Conservation (phyloP, 92 coral and sea anemone genomes). For the Anthopleura xanthogrammica region DNA sequence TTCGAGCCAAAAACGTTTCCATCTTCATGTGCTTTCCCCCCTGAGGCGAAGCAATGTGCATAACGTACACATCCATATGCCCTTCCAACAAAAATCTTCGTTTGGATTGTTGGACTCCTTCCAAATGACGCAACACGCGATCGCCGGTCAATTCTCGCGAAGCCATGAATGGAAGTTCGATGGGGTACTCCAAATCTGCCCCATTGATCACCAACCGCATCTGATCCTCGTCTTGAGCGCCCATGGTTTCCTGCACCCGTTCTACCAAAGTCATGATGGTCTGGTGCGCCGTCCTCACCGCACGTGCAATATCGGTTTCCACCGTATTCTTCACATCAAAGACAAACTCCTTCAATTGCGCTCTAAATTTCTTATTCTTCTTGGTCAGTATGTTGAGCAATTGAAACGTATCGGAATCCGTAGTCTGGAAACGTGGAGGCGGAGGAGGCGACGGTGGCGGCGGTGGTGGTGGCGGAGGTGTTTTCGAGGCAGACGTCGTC, state of each 20-base stretch:
- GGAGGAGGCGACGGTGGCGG: background rate
- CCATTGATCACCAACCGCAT: constrained; percentile 6
- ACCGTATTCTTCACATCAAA: background rate
- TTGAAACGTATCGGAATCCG: background rate
- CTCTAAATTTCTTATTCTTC: background rate
- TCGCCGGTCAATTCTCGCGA: background rate
- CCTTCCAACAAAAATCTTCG: constrained; percentile 9
- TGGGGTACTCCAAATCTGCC: constrained; percentile 4
- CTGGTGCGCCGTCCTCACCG: background rate
- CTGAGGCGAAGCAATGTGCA: background rate
- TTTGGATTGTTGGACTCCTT: constrained; percentile 3
- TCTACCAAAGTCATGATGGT: background rate
- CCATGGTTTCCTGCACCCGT: background rate
- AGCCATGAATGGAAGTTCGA: constrained; percentile 5
- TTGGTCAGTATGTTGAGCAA: background rate
- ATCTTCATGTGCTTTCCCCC: background rate
- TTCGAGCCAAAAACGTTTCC: background rate
- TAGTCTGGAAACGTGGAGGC: background rate
- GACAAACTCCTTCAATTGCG: background rate
- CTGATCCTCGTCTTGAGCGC: background rate
- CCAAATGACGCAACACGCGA: constrained; percentile 12
- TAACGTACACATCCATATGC: background rate
- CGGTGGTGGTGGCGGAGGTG: too few relatives aligned
- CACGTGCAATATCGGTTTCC: background rate
- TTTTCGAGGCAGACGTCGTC: too few relatives aligned